Percentiles rank a stretch among this genome's conserved stretches.
These are phyloP conservation scores for Archaeoteleia sp. DNA, from an alignment of 2,888 invertebrate genomes.

Conservation along the genomic window DNA sequence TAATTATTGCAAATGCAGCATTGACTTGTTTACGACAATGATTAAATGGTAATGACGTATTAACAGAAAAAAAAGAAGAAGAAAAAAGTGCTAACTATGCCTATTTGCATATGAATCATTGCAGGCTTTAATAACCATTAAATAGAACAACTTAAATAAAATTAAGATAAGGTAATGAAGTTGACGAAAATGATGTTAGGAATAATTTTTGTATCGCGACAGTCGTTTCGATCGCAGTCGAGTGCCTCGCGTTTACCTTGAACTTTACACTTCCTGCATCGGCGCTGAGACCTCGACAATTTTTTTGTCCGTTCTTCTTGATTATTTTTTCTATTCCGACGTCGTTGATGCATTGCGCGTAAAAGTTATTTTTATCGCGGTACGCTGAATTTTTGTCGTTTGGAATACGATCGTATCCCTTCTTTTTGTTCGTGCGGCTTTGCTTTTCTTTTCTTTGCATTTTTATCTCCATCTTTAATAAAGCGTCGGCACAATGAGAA, in stretches of 20 bases:
- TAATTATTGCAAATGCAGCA: too few relatives aligned
- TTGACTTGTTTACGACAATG: too few relatives aligned
- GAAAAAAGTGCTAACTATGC: too few relatives aligned
- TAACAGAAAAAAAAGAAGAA: too few relatives aligned
- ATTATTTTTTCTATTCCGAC: not conserved
- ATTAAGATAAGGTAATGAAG: too few relatives aligned
- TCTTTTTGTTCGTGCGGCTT: not conserved
- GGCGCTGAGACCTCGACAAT: conserved; percentile 17
- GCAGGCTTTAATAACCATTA: too few relatives aligned
- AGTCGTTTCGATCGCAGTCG: conserved; percentile 4
- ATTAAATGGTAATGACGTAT: too few relatives aligned
- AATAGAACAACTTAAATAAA: too few relatives aligned
- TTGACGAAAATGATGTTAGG: too few relatives aligned
- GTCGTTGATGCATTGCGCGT: not conserved
- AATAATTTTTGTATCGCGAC: not conserved
- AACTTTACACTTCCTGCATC: conserved; percentile 40
- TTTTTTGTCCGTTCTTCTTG: conserved; percentile 3
- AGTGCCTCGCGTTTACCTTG: conserved; percentile 23
- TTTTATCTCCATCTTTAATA: conserved; percentile 7
- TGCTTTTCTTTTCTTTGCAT: not conserved
- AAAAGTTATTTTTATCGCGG: too few relatives aligned
- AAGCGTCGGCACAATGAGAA: conserved; percentile 19
- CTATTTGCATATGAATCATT: too few relatives aligned
- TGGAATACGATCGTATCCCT: not conserved
- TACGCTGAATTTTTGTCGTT: too few relatives aligned